Evolutionary conservation across 2,797 vertebrate species (phyloP), one percentile per base, ranked within the genome.

Genomic region (Myotis planiceps): DNA sequence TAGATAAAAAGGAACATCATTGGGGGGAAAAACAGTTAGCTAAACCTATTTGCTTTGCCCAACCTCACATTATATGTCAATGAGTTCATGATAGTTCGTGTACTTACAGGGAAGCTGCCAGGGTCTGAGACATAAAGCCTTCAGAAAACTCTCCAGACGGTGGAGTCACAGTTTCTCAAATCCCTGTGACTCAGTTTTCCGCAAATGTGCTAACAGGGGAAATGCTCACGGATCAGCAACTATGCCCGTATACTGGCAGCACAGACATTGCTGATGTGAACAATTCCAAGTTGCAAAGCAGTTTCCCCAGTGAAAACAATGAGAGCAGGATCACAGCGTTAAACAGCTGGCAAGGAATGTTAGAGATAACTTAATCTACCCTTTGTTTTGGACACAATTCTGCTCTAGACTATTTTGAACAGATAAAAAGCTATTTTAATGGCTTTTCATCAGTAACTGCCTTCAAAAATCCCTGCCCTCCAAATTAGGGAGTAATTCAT

Each of bases 311-410:
- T 27, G 89, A 63, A 72, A 80, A 92, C 94, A 95, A 93, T 82
- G 76, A 58, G 69, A 47, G 71, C 45, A 14, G 51, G 71, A 84
- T 66, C 74, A 8, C 55, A 45, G 76, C 39, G 21, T 68, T 71
- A 32, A 89, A 49, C 51, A 7, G 60, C 55, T 71, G 90, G 68
- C 63, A n/a, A 79, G n/a, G 90, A 69, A 76, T 75, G 87, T 82
- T 42, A 71, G 78, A 65, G 63, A 89, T 93, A 92, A 88, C 90
- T 75, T 96, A 92, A 94, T 96, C 81, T 80, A 8, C 65, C 58
- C 76, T 96, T 96, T 95, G 58, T 96, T 95, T 95, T 80, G 86
- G 83, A 81, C 39, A 95, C 29, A 80, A 80, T 58, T 71, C 89
- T 80, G 42, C 51, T 84, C 83, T 91, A 27, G 82, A 74, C 75